phyloP scores from a whole-genome alignment of 2,888 invertebrate genomes.

The Pandemis cinnamomeana region DNA sequence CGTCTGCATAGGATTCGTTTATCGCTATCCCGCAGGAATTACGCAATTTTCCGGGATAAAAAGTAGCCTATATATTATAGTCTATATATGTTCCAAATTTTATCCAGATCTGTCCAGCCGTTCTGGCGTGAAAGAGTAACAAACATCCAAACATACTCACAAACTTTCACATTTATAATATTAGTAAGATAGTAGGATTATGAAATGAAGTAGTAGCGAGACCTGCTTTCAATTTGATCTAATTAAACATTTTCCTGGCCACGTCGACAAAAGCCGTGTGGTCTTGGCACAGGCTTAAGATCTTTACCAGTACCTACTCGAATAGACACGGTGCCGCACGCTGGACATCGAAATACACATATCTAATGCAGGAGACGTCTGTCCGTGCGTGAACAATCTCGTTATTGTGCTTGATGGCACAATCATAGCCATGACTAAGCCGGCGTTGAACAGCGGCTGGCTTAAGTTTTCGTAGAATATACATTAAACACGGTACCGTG shows the following conservation, averaged over 20 bases:
- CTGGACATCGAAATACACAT: conserved; percentile 1
- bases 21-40: no score
- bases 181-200: no score
- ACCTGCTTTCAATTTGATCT: neutral
- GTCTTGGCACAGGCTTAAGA: conserved; percentile 53
- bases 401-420: conserved; percentile 9
- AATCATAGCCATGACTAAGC: neutral
- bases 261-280: conserved; percentile 47
- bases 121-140: no score
- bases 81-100: no score
- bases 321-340: neutral
- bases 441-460: neutral
- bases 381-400: conserved; percentile 11
- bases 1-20: no score
- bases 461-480: neutral
- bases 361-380: conserved; percentile 12
- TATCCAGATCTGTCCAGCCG: no score
- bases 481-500: no score
- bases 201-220: neutral
- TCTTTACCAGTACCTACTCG: conserved; percentile 45
- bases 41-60: no score
- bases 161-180: no score
- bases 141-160: no score
- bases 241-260: conserved; percentile 44
- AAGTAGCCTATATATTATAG: no score